A percentile compares a stretch with the other conserved stretches of the same genome.
Evolutionary conservation across 2,888 invertebrate genomes (phyloP).

Genomic region (Eucriotettix oculatus): DNA sequence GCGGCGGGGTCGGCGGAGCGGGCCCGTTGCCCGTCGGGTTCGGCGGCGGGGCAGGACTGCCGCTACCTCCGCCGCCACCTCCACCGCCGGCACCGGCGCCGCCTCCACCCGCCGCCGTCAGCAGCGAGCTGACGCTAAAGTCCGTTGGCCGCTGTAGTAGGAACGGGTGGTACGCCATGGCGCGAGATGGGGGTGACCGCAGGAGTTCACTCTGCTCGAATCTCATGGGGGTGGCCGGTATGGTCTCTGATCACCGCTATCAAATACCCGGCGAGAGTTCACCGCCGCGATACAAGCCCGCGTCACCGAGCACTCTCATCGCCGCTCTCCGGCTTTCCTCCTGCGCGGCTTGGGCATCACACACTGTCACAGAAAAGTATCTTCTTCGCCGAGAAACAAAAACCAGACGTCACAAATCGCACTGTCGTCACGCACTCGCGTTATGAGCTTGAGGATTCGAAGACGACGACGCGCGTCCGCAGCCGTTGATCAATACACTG

Average conservation of each 20-base stretch:
- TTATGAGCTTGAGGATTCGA: slow-evolving; percentile 12
- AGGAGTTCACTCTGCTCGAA: slow-evolving; percentile 43
- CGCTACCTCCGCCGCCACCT: slow-evolving; percentile 18
- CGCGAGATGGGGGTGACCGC: slow-evolving; percentile 28
- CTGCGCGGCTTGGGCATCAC: slow-evolving; percentile 25
- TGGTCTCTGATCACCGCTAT: background rate
- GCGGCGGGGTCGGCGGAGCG: slow-evolving; percentile 7
- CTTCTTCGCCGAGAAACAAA: background rate
- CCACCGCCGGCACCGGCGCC: slow-evolving; percentile 21
- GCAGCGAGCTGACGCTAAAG: slow-evolving; percentile 81
- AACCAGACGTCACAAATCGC: background rate
- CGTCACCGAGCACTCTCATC: slow-evolving; percentile 5
- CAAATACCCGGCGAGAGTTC: background rate
- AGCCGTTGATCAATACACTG: slow-evolving; percentile 21
- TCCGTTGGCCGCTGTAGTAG: slow-evolving; percentile 81
- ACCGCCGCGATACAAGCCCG: background rate
- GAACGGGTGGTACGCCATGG: slow-evolving; percentile 70
- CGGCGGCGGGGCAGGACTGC: slow-evolving; percentile 19
- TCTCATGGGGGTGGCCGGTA: slow-evolving; percentile 39
- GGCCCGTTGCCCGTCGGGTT: slow-evolving; percentile 10
- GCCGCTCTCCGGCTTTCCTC: slow-evolving; percentile 33
- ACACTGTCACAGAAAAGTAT: background rate
- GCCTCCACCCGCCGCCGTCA: slow-evolving; percentile 46
- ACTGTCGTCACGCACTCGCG: background rate
- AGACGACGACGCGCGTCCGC: slow-evolving; percentile 27